Percentiles rank a stretch among this genome's conserved stretches.
Evolutionary conservation across 2,797 vertebrate species (phyloP).

Genomic region (Australoheros facetus): DNA sequence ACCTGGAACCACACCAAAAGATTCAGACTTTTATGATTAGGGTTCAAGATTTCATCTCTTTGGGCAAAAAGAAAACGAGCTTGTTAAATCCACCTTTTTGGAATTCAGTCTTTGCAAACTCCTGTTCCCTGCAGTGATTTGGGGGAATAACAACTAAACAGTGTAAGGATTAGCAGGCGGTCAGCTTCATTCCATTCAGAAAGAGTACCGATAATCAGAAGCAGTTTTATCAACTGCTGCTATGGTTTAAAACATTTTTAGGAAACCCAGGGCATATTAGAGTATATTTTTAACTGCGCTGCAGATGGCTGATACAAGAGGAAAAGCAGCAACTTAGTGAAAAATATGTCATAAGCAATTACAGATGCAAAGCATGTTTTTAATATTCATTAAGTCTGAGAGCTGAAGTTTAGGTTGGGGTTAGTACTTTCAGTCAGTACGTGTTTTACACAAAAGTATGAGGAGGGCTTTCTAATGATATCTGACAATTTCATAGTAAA

Average conservation of each 20-base stretch:
- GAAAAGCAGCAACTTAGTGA: neutral
- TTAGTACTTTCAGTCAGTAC: neutral
- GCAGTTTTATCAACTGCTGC: neutral
- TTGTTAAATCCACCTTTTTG: neutral
- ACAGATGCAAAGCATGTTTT: slow-evolving; percentile 27
- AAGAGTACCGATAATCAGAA: neutral
- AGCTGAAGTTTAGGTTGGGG: neutral
- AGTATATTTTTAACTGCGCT: slow-evolving; percentile 20
- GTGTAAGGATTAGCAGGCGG: neutral
- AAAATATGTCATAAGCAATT: slow-evolving; percentile 23
- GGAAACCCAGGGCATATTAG: neutral
- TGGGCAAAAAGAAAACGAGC: neutral
- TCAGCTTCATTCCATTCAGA: neutral
- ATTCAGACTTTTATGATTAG: neutral
- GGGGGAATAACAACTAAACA: neutral
- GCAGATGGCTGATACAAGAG: neutral
- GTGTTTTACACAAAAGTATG: neutral
- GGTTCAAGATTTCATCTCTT: neutral
- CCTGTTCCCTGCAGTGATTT: neutral
- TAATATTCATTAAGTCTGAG: neutral
- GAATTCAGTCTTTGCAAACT: neutral
- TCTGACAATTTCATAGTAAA: slow-evolving; percentile 6
- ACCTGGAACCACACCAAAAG: slow-evolving; percentile 70
- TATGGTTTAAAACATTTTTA: neutral
- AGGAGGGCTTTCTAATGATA: neutral